Base-by-base conservation (phyloP, 2,113 vertebrate genomes). In the Catharus bicknelli region DNA sequence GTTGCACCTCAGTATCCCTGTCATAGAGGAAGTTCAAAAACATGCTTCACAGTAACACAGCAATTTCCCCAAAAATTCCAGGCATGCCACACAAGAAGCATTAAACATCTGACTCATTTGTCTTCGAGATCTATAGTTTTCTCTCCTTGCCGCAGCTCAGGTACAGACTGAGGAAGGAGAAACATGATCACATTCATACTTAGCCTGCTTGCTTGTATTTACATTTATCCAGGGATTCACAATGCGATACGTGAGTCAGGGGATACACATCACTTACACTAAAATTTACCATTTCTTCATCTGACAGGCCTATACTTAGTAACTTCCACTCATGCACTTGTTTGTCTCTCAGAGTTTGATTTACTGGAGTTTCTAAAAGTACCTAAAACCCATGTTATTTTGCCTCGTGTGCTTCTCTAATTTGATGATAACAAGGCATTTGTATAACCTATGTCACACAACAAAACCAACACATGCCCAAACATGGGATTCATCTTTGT, bases 1-100 rank as follows among this genome's bases (percentile, higher is more conserved):
- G 17, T 13, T 32, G n/a, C 21, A n/a, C 16, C 25, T 66, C 54
- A 0, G 2, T 7, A 10, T n/a, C 43, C 4, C 2, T n/a, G 0
- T 27, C 27, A 8, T 16, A 20, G 18, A 29, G 61, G 25, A 7
- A 27, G 16, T 16, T 76, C 11, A 36, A 76, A 38, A 67, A 13
- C 13, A 2, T 2, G 0, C 22, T 34, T 47, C 14, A 1, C 22
- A 18, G 7, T 4, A 10, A 68, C 2, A 4, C 22, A 0, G 29
- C 9, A 38, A 5, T 34, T 75, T 13, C 34, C 30, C 48, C 10
- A 13, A 54, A 83, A 54, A 54, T 21, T 30, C 12, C 29, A 43
- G 34, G 8, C 3, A 2, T 10, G 17, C 32, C 20, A 2, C 1
- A 0, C 34, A 23, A 51, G 26, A 75, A 30, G n/a, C n/a, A 10